These are phyloP conservation scores for Platysternon megacephalum DNA, from an alignment of 2,113 vertebrate species.

Conservation along the genomic window DNA sequence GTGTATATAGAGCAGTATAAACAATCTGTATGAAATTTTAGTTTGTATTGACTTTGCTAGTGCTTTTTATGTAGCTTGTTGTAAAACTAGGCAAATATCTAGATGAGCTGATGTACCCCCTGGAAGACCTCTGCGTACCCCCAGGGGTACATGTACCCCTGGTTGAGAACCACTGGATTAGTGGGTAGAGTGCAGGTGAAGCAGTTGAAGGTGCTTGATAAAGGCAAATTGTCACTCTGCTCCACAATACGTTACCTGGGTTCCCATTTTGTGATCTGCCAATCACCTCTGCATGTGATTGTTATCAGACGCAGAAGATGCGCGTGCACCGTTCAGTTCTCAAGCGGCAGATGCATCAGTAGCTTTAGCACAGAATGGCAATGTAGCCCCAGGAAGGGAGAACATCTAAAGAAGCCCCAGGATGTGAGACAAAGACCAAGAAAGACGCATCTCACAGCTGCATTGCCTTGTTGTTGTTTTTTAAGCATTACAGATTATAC, in stretches of 20 bases:
- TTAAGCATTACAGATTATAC: neutral
- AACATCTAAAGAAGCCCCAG: neutral
- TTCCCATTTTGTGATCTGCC: neutral
- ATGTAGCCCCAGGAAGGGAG: neutral
- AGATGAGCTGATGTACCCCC: too few relatives aligned
- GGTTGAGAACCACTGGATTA: neutral
- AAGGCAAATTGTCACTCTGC: neutral
- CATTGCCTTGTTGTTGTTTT: neutral
- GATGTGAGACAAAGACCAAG: neutral
- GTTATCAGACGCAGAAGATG: neutral
- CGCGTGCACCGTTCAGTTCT: neutral
- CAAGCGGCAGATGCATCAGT: neutral
- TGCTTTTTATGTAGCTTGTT: too few relatives aligned
- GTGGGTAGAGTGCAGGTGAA: neutral
- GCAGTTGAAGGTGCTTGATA: neutral
- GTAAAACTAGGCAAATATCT: too few relatives aligned
- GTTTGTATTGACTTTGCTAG: too few relatives aligned
- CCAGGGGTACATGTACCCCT: too few relatives aligned
- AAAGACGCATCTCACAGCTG: neutral
- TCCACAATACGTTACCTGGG: neutral
- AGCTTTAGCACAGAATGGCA: neutral
- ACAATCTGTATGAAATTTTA: too few relatives aligned
- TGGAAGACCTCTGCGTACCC: too few relatives aligned
- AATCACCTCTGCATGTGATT: neutral
- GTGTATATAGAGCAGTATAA: too few relatives aligned